Conservation (phyloP, 2,888 invertebrate species). For the Volucella inanis region DNA sequence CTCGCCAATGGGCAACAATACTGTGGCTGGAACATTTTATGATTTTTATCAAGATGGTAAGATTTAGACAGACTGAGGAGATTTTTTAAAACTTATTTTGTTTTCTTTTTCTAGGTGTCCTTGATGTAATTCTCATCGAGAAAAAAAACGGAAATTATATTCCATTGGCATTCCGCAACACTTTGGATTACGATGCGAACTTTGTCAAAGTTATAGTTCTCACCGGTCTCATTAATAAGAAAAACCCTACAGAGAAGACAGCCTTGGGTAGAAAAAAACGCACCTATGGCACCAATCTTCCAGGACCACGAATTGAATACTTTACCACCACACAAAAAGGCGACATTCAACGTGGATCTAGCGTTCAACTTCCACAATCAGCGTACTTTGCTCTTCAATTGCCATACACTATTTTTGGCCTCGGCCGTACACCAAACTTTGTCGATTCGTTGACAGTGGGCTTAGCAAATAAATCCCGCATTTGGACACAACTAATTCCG, state of each 20-base stretch:
- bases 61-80: neutral
- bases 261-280: conserved; percentile 89
- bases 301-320: conserved; percentile 94
- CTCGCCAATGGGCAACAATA: conserved; percentile 87
- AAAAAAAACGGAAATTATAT: conserved; percentile 84
- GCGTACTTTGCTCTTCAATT: conserved; percentile 96
- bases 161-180: conserved; percentile 92
- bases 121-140: conserved; percentile 92
- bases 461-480: conserved; percentile 87
- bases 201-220: conserved; percentile 97
- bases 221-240: conserved; percentile 90
- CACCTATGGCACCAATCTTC: conserved; percentile 94
- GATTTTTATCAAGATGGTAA: conserved; percentile 96
- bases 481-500: conserved; percentile 97
- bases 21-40: conserved; percentile 94
- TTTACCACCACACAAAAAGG: conserved; percentile 95
- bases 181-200: conserved; percentile 95
- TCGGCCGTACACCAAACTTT: conserved; percentile 99
- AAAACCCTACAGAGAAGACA: conserved; percentile 88
- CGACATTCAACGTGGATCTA: conserved; percentile 89
- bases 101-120: conserved; percentile 83
- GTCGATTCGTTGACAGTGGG: conserved; percentile 94
- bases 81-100: neutral
- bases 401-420: conserved; percentile 97
- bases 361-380: conserved; percentile 95